These are phyloP conservation scores for Entomobrya multifasciata DNA, from an alignment of 2,888 invertebrate genomes.

Conservation along the genomic window DNA sequence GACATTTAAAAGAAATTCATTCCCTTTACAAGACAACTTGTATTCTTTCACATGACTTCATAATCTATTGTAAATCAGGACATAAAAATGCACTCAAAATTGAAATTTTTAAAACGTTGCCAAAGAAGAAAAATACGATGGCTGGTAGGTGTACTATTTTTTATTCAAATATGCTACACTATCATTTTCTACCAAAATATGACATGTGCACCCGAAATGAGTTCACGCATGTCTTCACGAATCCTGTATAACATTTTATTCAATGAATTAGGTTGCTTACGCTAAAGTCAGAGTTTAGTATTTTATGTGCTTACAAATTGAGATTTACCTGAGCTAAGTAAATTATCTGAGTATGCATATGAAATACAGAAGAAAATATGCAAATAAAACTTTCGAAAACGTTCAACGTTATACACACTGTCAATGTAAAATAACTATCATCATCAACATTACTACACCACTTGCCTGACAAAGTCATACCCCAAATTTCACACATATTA, in stretches of 20 bases:
- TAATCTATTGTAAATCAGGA: constrained; percentile 61
- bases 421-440: too few relatives aligned
- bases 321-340: too few relatives aligned
- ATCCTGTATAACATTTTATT: too few relatives aligned
- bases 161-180: background rate
- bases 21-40: background rate
- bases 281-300: too few relatives aligned
- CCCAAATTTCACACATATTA: background rate
- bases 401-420: too few relatives aligned
- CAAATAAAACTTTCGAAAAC: too few relatives aligned
- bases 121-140: constrained; percentile 21
- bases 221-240: background rate
- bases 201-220: background rate
- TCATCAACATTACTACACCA: background rate
- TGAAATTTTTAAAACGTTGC: constrained; percentile 38
- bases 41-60: constrained; percentile 33
- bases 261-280: too few relatives aligned
- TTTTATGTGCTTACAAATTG: too few relatives aligned
- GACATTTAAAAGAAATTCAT: constrained; percentile 2
- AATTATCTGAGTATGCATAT: too few relatives aligned
- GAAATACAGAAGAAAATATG: too few relatives aligned
- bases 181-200: background rate
- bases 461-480: background rate
- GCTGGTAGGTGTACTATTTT: too few relatives aligned
- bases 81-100: constrained; percentile 66